Evolutionary conservation across 2,797 vertebrate species (phyloP), one percentile per base, ranked within the genome.

Genomic region (Galago senegalensis): DNA sequence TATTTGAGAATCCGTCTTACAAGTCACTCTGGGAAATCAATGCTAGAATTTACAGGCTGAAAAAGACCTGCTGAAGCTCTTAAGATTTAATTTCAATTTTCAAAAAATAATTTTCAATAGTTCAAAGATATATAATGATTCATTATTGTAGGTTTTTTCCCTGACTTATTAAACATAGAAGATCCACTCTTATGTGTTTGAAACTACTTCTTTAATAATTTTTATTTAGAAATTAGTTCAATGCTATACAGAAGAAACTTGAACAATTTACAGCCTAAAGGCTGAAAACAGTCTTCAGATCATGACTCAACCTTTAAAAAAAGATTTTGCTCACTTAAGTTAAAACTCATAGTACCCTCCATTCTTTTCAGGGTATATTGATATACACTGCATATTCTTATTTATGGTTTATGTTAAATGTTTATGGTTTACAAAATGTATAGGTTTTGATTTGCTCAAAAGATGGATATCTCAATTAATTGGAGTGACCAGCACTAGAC

Each of bases 121-220:
- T 87, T 93, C 65, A 76, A 96, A 90, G 80, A 60, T 60, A 3
- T 8, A 81, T 65, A 80, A 73, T 87, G 67, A 85, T 37, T 91
- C n/a, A 70, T 72, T 58, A 20, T 58, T 58, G 56, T 58, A 58
- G 56, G 17, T 58, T 58, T 58, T 20, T 18, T 58, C 20, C 56
- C 56, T 20, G 56, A 56, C 56, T 56, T 56, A 56, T 56, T 56
- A 56, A 56, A 56, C 16, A 56, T 56, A 17, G 53, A 20, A 56
- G 56, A 56, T 56, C 56, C 56, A 58, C 56, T 58, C 56, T 61
- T 58, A 94, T n/a, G 11, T 21, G 31, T 63, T 92, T 91, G 61
- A 96, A 53, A 96, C 7, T 17, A 82, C 76, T 91, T 89, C 70
- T 85, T 94, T n/a, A 72, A 40, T 40, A 72, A 40, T 40, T 96